A percentile compares a stretch with the other conserved stretches of the same genome.
Conservation (phyloP, 2,888 invertebrate species). For the Sminthurinus aureus region DNA sequence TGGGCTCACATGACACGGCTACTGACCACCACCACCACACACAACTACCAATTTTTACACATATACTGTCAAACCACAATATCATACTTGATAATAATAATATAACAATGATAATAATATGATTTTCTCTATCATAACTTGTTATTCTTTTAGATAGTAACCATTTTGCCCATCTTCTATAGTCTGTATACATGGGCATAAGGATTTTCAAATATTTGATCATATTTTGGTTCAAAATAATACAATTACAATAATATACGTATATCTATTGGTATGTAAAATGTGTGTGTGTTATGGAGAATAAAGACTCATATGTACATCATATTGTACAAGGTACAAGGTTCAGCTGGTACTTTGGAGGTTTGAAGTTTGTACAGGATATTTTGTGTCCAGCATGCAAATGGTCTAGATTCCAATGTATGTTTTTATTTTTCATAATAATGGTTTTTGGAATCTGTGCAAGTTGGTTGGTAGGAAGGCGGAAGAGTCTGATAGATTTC, state of each 20-base stretch:
- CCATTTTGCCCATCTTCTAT: not conserved
- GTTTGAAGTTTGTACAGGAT: too few relatives aligned
- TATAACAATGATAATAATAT: not conserved
- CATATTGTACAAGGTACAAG: too few relatives aligned
- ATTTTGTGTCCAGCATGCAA: too few relatives aligned
- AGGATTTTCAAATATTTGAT: not conserved
- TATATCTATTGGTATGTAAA: not conserved
- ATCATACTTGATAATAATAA: not conserved
- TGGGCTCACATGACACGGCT: constrained; percentile 37
- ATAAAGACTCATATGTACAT: not conserved
- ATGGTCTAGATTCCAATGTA: too few relatives aligned
- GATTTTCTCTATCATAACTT: not conserved
- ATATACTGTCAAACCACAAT: constrained; percentile 7
- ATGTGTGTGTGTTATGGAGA: too few relatives aligned
- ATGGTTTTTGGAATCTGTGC: not conserved
- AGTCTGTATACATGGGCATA: too few relatives aligned
- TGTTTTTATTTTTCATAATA: not conserved
- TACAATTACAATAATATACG: not conserved
- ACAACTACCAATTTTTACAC: not conserved
- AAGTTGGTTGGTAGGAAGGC: not conserved
- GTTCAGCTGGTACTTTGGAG: not conserved
- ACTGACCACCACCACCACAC: constrained; percentile 29
- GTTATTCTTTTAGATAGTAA: too few relatives aligned
- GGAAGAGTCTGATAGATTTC: not conserved
- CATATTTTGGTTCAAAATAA: not conserved